Percentiles rank a stretch among this genome's conserved stretches.
Evolutionary conservation across 2,797 vertebrate species (phyloP).

Genomic region (Eutrigla gurnardus): DNA sequence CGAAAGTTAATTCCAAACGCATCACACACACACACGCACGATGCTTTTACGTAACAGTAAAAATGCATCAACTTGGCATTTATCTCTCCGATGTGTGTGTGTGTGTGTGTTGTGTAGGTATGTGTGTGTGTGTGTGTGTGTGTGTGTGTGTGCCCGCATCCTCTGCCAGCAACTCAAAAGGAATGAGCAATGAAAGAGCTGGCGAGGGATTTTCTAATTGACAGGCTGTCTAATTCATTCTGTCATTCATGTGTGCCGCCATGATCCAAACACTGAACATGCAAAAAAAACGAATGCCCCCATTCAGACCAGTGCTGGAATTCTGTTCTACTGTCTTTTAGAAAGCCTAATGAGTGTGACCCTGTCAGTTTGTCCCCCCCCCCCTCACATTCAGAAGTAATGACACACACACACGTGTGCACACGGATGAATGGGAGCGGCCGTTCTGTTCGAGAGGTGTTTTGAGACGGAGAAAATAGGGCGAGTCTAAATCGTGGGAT

Average conservation of each 20-base stretch:
- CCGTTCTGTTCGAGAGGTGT: conserved; percentile 39
- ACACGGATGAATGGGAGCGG: conserved; percentile 37
- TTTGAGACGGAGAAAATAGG: conserved; percentile 60
- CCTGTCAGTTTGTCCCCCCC: conserved; percentile 39
- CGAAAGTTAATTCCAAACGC: conserved; percentile 39
- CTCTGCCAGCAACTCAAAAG: conserved; percentile 46
- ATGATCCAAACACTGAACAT: conserved; percentile 20
- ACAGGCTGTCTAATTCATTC: conserved; percentile 57
- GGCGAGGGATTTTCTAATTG: conserved; percentile 59
- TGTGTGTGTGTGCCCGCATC: conserved; percentile 13
- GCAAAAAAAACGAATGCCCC: conserved; percentile 56
- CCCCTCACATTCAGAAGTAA: conserved; percentile 55
- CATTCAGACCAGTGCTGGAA: conserved; percentile 51
- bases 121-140: conserved; percentile 1
- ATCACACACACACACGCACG: not conserved
- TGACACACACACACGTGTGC: conserved; percentile 10
- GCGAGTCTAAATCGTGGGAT: conserved; percentile 70
- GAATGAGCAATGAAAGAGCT: conserved; percentile 53
- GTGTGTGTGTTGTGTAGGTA: not conserved
- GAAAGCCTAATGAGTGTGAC: conserved; percentile 63
- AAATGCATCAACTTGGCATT: conserved; percentile 10
- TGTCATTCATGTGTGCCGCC: conserved; percentile 36
- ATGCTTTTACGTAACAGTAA: conserved; percentile 8
- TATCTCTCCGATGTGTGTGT: conserved; percentile 25
- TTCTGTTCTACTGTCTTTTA: conserved; percentile 50